Evolutionary conservation across 2,797 vertebrate genomes (phyloP), one percentile per base, ranked within the genome.

Genomic region (Semaprochilodus insignis): DNA sequence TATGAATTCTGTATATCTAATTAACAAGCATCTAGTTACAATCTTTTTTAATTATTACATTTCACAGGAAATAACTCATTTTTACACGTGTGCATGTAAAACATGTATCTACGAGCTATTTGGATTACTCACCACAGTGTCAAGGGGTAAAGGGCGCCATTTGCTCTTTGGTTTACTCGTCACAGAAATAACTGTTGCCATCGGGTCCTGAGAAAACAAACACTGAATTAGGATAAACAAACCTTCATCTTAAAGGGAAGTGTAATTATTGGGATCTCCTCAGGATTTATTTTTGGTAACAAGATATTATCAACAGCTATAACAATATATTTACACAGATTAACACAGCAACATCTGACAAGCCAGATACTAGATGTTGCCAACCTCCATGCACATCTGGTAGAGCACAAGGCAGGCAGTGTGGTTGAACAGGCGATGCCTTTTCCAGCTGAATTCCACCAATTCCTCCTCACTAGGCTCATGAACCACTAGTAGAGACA

Each of bases 331-430:
- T 6, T 40, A 52, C 55, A 40, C n/a, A 63, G 1, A 63, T 71
- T 23, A 81, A 72, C 74, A 80, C 62, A 77, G 10, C 0, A 1
- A n/a, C 23, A 34, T 55, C 55, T 54, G 54, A 13, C 67, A 25
- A 36, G 5, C 55, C 14, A 69, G 71, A 77, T 34, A 55, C 21
- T n/a, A 59, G 4, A 57, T 40, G 7, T 48, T 54, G 52, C 77
- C 51, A 54, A 98, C 98, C 97, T 99, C 98, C 97, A 99, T 97
- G 86, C 98, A 99, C 85, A 99, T 96, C 84, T 99, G 98, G 90
- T 99, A 99, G 74, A 99, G 96, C 78, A 99, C 97, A 73, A 99
- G 94, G 90, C 98, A 99, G 0, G 97, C 98, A 0, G 97, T 99
- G 93, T 99, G 98, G 88, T 93, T 95, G 79, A 99, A 99, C 77